Evolutionary conservation across 2,888 invertebrate genomes (phyloP), one percentile per base, ranked within the genome.

Genomic region (Micoletzkya japonica): DNA sequence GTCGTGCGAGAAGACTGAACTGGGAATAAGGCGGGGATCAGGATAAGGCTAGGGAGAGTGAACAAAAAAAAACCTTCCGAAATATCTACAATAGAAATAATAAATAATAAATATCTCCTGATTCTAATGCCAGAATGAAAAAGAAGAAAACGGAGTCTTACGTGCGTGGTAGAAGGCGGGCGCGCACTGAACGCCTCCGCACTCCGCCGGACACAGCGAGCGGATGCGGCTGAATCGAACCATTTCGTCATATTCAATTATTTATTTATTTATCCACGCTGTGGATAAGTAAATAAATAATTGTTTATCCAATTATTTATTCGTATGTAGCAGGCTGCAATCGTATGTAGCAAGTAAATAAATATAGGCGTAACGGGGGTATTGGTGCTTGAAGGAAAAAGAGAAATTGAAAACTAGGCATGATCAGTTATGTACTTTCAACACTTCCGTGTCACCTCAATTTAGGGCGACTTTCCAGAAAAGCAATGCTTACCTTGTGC

Each of bases 1-100:
- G 63, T 77, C 77, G 17, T 74, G 74, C 10, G 77, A 77, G 71
- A 74, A 76, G 39, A 77, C 77, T 77, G 72, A 30, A 75, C 71
- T 37, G 59, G 17, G 30, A 56, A 4, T 17, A 58, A 36, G 3
- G 26, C 36, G 2, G 14, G 26, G 2, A 34, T 36, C n/a, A 58
- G 20, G 44, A 44, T 44, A 20, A 10, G 44, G 44, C 10, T 44
- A 44, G 14, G 44, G 44, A 44, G 14, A 44, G 20, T 44, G 44
- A 20, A 44, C 14, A 44, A 44, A 44, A 44, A 20, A 44, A 44
- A 44, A 14, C 20, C 20, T 44, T 44, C 20, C 44, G 20, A 44
- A 14, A 44, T 44, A 14, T 20, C 14, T 44, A 44, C 20, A 14
- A 14, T 20, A 44, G 10, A 14, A 44, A 44, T 20, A 14, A 14